Conservation (phyloP, 2,888 invertebrate species). For the Cosmia trapezina region DNA sequence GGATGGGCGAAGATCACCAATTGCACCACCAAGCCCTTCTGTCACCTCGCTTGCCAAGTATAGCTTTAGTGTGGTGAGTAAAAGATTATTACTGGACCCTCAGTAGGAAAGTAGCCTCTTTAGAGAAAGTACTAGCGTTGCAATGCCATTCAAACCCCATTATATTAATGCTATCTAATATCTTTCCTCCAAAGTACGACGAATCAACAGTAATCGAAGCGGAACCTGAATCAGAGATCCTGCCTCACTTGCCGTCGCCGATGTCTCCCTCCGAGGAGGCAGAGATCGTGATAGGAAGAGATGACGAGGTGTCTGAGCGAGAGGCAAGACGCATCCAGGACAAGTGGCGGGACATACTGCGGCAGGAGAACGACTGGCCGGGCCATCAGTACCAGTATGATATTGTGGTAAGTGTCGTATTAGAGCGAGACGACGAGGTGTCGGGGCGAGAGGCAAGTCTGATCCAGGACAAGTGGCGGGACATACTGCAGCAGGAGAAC, state of each 20-base stretch:
- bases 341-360: slow-evolving; percentile 94
- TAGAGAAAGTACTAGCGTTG: background rate
- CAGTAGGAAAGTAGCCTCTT: background rate
- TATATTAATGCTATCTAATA: background rate
- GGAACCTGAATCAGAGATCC: slow-evolving; percentile 92
- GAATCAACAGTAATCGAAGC: slow-evolving; percentile 93
- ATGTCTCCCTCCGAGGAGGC: slow-evolving; percentile 88
- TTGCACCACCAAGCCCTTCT: slow-evolving; percentile 92
- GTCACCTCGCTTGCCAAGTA: slow-evolving; percentile 94
- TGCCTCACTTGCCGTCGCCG: slow-evolving; percentile 89
- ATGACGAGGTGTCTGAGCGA: slow-evolving; percentile 76
- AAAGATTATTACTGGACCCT: background rate
- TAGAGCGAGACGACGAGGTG: slow-evolving; percentile 85
- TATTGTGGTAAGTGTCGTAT: slow-evolving; percentile 94
- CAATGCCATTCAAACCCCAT: no score
- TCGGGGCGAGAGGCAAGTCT: slow-evolving; percentile 90
- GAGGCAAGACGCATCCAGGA: slow-evolving; percentile 93
- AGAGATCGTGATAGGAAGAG: slow-evolving; percentile 92
- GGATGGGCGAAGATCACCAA: slow-evolving; percentile 91
- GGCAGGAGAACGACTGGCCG: slow-evolving; percentile 88
- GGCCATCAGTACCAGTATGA: slow-evolving; percentile 91
- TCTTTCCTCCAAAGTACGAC: slow-evolving; percentile 89
- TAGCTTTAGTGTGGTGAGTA: slow-evolving; percentile 92
- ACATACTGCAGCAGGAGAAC: slow-evolving; percentile 91
- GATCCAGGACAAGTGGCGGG: slow-evolving; percentile 94